These are phyloP conservation scores for Cremastinae sp. DNA, from an alignment of 2,888 invertebrate genomes.

Conservation along the genomic window DNA sequence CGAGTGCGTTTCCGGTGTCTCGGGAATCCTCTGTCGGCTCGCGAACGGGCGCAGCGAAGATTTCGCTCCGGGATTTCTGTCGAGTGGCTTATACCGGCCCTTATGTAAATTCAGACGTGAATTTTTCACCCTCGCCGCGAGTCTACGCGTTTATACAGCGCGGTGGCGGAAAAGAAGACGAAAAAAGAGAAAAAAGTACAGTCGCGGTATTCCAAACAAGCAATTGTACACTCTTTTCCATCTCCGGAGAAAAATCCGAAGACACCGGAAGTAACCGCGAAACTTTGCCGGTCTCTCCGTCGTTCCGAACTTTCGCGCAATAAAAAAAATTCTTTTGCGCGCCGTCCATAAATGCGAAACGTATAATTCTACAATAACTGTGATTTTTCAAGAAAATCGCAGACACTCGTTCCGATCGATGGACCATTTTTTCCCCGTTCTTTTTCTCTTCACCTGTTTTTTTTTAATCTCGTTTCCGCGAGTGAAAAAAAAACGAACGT, in stretches of 20 bases:
- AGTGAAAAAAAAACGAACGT: conserved; percentile 23
- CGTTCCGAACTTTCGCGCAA: conserved; percentile 29
- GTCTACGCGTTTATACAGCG: conserved; percentile 22
- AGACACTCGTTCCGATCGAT: conserved; percentile 27
- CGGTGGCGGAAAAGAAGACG: conserved; percentile 18
- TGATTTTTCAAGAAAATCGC: conserved; percentile 39
- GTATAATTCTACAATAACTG: conserved; percentile 21
- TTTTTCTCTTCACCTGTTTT: conserved; percentile 11
- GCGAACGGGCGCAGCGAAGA: conserved; percentile 59
- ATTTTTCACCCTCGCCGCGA: conserved; percentile 70
- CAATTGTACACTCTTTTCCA: conserved; percentile 51
- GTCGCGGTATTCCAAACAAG: conserved; percentile 71
- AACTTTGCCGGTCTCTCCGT: conserved; percentile 15
- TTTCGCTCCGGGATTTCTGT: conserved; percentile 78
- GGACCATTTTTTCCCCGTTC: neutral
- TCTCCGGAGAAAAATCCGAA: conserved; percentile 5
- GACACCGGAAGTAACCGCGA: conserved; percentile 51
- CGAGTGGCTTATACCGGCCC: conserved; percentile 80
- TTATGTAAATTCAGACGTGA: conserved; percentile 80
- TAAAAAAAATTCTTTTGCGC: conserved; percentile 6
- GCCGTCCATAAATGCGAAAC: conserved; percentile 1
- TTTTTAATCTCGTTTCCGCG: conserved; percentile 67
- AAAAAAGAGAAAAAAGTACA: conserved; percentile 57
- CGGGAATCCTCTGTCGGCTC: conserved; percentile 74
- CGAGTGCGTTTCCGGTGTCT: conserved; percentile 68